Percentiles rank a stretch among this genome's conserved stretches.
Conservation (phyloP, 1,140 invertebrate species). For the Drosophila biarmipes region DNA sequence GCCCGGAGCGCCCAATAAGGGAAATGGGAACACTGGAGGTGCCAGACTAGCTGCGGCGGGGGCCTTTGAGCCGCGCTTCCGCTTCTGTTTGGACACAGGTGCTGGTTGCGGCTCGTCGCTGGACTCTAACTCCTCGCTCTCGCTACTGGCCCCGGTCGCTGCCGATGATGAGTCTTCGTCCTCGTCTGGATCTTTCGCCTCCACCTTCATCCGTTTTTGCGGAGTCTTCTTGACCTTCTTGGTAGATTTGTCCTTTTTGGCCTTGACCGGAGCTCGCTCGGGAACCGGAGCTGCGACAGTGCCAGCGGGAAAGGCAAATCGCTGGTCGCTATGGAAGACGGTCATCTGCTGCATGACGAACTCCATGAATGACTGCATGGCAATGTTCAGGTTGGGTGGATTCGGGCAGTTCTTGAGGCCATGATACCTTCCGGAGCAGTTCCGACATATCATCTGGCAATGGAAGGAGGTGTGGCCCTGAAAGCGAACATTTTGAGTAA, state of each 20-base stretch:
- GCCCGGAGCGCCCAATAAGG: constrained; percentile 52
- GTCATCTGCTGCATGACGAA: constrained; percentile 74
- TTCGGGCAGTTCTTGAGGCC: constrained; percentile 67
- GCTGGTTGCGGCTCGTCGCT: constrained; percentile 40
- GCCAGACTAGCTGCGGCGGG: constrained; percentile 25
- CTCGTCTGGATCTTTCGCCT: constrained; percentile 51
- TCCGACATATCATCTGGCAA: constrained; percentile 78
- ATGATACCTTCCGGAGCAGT: constrained; percentile 70
- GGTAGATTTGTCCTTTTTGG: constrained; percentile 51
- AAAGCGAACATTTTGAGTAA: background rate
- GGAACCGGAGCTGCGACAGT: background rate
- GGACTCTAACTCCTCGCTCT: constrained; percentile 51
- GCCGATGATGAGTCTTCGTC: constrained; percentile 37
- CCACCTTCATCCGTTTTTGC: constrained; percentile 60
- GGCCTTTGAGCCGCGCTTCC: constrained; percentile 53
- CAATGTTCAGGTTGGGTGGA: constrained; percentile 67
- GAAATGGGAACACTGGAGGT: constrained; percentile 54
- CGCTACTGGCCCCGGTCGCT: constrained; percentile 35
- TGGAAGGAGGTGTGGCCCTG: constrained; percentile 76
- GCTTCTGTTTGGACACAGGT: constrained; percentile 32
- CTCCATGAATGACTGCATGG: constrained; percentile 71
- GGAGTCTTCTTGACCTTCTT: constrained; percentile 46
- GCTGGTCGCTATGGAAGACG: constrained; percentile 55
- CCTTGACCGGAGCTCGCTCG: constrained; percentile 17
- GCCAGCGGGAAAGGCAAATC: constrained; percentile 52